Evolutionary conservation across 1,140 invertebrate species (phyloP).

Genomic region (Chelonus insularis): DNA sequence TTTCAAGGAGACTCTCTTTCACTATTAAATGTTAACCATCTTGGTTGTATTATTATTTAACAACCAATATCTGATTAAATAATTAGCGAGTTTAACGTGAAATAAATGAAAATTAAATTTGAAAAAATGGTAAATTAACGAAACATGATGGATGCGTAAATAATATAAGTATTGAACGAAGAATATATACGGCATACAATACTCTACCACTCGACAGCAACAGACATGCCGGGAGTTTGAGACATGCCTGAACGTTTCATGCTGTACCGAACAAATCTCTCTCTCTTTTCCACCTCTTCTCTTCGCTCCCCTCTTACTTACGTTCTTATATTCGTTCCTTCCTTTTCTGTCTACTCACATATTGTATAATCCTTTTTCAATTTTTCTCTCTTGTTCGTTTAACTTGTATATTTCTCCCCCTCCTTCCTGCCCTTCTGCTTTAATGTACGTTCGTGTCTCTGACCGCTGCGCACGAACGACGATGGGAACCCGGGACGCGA

Average conservation of each 20-base stretch:
- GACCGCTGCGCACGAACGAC: constrained; percentile 49
- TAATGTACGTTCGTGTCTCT: constrained; percentile 45
- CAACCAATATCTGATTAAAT: background rate
- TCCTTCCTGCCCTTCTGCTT: constrained; percentile 7
- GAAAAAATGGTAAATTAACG: background rate
- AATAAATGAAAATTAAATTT: too few relatives aligned
- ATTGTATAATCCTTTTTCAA: background rate
- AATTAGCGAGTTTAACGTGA: too few relatives aligned
- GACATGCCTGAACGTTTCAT: constrained; percentile 53
- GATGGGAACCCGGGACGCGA: constrained; percentile 41
- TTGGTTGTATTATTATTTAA: background rate
- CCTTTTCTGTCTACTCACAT: background rate
- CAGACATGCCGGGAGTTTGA: constrained; percentile 53
- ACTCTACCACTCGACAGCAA: constrained; percentile 42
- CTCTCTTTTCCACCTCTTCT: constrained; percentile 20
- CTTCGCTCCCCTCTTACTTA: constrained; percentile 16
- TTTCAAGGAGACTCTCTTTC: constrained; percentile 14
- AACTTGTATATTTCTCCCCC: too few relatives aligned
- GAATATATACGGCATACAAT: constrained; percentile 7
- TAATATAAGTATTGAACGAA: constrained; percentile 4
- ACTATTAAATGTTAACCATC: constrained; percentile 8
- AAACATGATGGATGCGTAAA: background rate
- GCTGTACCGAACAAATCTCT: constrained; percentile 37
- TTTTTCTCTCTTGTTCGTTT: background rate
- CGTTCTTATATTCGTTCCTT: background rate